Percentiles rank a stretch among this genome's conserved stretches.
Evolutionary conservation across 2,113 vertebrate genomes (phyloP).

Genomic region (Gymnocephalus cernua): DNA sequence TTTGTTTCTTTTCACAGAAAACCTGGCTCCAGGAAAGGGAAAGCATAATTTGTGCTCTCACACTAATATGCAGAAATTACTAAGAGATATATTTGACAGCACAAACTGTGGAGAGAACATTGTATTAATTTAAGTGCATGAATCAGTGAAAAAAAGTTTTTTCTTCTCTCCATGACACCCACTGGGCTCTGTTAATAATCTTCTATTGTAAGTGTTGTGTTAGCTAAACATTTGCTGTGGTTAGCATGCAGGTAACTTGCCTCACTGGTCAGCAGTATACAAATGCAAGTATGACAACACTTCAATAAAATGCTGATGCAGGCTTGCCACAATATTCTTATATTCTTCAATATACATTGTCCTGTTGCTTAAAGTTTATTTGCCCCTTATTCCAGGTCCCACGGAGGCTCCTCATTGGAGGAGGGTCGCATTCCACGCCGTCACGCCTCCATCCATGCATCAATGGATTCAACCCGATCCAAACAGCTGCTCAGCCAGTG

Average conservation of each 20-base stretch:
- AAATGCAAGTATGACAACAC: neutral
- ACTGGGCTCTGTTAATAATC: too few species aligned
- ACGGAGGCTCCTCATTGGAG: conserved; percentile 91
- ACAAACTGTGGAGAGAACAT: neutral
- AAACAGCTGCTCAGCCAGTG: conserved; percentile 97
- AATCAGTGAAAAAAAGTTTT: neutral
- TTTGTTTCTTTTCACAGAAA: too few species aligned
- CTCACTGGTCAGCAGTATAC: neutral
- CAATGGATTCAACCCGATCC: conserved; percentile 95
- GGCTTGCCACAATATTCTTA: neutral
- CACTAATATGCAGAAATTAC: neutral
- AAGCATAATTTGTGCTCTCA: neutral
- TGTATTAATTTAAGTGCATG: neutral
- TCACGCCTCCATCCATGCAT: conserved; percentile 93
- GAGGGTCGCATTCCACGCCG: conserved; percentile 89
- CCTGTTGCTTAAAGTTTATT: neutral
- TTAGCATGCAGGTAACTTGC: neutral
- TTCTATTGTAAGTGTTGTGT: too few species aligned
- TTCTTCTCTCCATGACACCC: too few species aligned
- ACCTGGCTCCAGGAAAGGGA: too few species aligned
- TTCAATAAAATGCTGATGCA: neutral
- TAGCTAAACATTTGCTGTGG: neutral
- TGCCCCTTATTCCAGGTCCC: conserved; percentile 65
- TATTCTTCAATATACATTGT: neutral
- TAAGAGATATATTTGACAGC: neutral